Base-by-base conservation (phyloP, 2,113 vertebrate genomes). In the Erythrocercus mccallii region DNA sequence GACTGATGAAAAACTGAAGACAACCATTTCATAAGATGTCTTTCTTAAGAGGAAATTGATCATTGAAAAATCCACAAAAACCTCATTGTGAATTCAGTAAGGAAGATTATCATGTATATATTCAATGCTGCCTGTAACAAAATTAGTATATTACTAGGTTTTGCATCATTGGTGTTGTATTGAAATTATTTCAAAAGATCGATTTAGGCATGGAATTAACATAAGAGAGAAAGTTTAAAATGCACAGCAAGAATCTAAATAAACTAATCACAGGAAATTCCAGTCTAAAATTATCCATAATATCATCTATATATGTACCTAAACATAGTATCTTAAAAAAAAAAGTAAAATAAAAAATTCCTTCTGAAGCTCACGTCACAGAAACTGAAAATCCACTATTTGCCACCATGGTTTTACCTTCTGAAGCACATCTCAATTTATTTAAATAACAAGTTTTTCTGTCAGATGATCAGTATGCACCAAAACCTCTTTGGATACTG, bases 401-500 rank as follows among this genome's bases (percentile, higher is more conserved):
- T 58, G 23, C 12, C 11, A 40, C 33, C 50, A 24, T 1, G 3
- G 15, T 56, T 72, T 81, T 85, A 38, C 14, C 40, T 35, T 40
- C 15, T 56, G 30, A 72, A 95, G 87, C 10, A 65, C 1, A 10
- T 60, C 45, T 58, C 21, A 61, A 31, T 38, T 47, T 38, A 72
- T 57, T 83, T 45, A 33, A 56, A 42, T 23, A 65, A 9, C 3
- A 56, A 65, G 4, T 24, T 48, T 21, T 87, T 16, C 44, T 79
- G 8, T 57, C 50, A 65, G 28, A 61, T 2, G 1, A 58, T 38
- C 33, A 74, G 9, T 0, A 2, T 9, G 31, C 7, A 68, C 12
- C 31, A 81, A 94, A 78, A 21, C 0, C 5, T 12, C 14, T 64
- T 57, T 6, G 4, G 31, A 68, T 24, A 72, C 5, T 25, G 18